Percentiles rank a stretch among this genome's conserved stretches.
These are phyloP conservation scores for Micropoecilia bifurca DNA, from an alignment of 2,797 vertebrate genomes.

Conservation along the genomic window DNA sequence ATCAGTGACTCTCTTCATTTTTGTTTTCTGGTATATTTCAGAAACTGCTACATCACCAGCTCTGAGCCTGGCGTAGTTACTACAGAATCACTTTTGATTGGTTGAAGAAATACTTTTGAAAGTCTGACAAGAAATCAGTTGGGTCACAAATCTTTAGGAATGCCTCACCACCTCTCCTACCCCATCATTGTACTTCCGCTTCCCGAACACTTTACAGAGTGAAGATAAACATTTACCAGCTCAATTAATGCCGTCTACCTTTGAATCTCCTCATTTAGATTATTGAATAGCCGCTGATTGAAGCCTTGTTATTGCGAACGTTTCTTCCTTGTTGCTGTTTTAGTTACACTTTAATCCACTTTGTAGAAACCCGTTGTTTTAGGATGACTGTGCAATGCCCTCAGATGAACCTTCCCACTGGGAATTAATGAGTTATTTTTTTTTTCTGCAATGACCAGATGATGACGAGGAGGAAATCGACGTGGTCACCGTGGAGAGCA, in stretches of 20 bases:
- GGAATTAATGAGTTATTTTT: slow-evolving; percentile 42
- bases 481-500: slow-evolving; percentile 93
- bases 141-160: not conserved
- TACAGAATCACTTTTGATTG: not conserved
- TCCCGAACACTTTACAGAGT: not conserved
- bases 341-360: slow-evolving; percentile 21
- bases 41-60: not conserved
- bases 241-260: slow-evolving; percentile 28
- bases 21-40: not conserved
- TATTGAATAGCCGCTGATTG: slow-evolving; percentile 35
- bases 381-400: not conserved
- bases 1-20: not conserved
- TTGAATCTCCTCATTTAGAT: slow-evolving; percentile 3
- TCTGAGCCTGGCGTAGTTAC: not conserved
- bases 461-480: slow-evolving; percentile 92
- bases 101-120: not conserved
- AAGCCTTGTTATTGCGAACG: slow-evolving; percentile 39
- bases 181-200: not conserved
- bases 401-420: not conserved
- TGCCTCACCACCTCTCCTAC: not conserved
- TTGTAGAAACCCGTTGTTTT: not conserved
- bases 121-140: not conserved
- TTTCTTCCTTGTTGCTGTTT: slow-evolving; percentile 36
- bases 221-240: slow-evolving; percentile 31
- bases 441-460: slow-evolving; percentile 47